phyloP scores from a whole-genome alignment of 2,113 vertebrate species.

The Pseudorhombus dupliciocellatus region DNA sequence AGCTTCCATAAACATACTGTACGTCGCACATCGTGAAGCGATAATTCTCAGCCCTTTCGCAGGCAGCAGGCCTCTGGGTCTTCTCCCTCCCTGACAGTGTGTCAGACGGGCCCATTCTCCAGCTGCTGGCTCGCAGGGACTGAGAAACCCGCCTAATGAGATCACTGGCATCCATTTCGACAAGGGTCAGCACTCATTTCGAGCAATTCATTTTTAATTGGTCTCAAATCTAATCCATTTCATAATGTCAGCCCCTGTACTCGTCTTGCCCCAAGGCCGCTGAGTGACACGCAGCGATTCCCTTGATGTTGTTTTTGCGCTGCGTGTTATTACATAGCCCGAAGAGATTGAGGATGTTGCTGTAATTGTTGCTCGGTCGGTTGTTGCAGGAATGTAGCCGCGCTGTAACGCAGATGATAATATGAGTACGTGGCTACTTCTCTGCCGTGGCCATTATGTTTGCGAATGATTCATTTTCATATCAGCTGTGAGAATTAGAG shows the following conservation, averaged over 20 bases:
- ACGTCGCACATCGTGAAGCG: constrained; percentile 24
- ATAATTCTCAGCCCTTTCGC: constrained; percentile 34
- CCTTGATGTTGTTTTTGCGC: constrained; percentile 60
- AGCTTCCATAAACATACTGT: background rate
- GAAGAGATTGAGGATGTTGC: constrained; percentile 52
- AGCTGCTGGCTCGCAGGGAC: constrained; percentile 59
- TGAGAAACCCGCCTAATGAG: constrained; percentile 76
- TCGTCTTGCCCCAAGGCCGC: constrained; percentile 55
- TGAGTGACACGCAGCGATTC: constrained; percentile 61
- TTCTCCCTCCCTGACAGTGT: constrained; percentile 59
- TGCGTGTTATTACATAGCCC: constrained; percentile 51
- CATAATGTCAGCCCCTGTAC: constrained; percentile 72
- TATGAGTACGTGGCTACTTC: constrained; percentile 30
- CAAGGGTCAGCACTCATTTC: constrained; percentile 76
- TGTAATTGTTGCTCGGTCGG: constrained; percentile 25
- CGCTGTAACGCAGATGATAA: constrained; percentile 25
- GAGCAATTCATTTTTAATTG: constrained; percentile 83
- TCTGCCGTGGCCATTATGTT: constrained; percentile 18
- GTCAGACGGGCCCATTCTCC: constrained; percentile 63
- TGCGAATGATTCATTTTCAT: background rate
- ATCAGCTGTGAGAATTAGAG: background rate
- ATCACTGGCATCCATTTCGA: constrained; percentile 77
- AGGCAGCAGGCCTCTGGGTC: constrained; percentile 56
- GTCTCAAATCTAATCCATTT: constrained; percentile 81
- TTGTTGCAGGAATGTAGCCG: constrained; percentile 23